phyloP scores from a whole-genome alignment of 1,140 invertebrate genomes.

The Drosophila orena region DNA sequence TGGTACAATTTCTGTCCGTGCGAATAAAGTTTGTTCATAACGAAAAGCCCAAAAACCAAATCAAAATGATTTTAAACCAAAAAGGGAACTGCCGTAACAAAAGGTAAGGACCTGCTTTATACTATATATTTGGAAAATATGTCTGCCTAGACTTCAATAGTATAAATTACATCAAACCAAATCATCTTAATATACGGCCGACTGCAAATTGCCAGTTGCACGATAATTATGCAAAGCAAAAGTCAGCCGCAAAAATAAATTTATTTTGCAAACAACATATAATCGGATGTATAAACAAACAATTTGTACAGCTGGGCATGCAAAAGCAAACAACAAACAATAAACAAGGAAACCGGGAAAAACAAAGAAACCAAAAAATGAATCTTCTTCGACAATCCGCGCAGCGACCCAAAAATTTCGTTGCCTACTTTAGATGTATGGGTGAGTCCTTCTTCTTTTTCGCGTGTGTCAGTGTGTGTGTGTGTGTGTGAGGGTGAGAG shows the following conservation, averaged over 20 bases:
- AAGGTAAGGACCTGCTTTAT: background rate
- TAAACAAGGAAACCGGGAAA: slow-evolving; percentile 24
- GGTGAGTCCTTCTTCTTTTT: background rate
- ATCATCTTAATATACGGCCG: slow-evolving; percentile 7
- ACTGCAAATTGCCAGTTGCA: slow-evolving; percentile 45
- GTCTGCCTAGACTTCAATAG: background rate
- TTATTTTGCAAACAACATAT: slow-evolving; percentile 5
- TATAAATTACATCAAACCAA: background rate
- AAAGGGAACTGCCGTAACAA: slow-evolving; percentile 1
- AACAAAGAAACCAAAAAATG: slow-evolving; percentile 26
- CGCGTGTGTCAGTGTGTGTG: slow-evolving; percentile 20
- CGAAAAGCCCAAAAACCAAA: slow-evolving; percentile 3
- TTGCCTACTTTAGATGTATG: slow-evolving; percentile 57
- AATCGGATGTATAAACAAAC: slow-evolving; percentile 6
- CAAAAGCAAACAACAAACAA: slow-evolving; percentile 33
- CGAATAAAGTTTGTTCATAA: background rate
- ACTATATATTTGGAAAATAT: background rate
- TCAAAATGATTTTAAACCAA: background rate
- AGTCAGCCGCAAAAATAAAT: slow-evolving; percentile 18
- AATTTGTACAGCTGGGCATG: slow-evolving; percentile 44
- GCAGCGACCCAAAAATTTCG: slow-evolving; percentile 50
- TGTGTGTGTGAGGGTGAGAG: slow-evolving; percentile 13
- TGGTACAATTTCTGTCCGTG: slow-evolving; percentile 40
- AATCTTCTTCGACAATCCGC: slow-evolving; percentile 30
- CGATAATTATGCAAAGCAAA: slow-evolving; percentile 23